Evolutionary conservation across 2,888 invertebrate genomes (phyloP).

Genomic region (Chironomus riparius): DNA sequence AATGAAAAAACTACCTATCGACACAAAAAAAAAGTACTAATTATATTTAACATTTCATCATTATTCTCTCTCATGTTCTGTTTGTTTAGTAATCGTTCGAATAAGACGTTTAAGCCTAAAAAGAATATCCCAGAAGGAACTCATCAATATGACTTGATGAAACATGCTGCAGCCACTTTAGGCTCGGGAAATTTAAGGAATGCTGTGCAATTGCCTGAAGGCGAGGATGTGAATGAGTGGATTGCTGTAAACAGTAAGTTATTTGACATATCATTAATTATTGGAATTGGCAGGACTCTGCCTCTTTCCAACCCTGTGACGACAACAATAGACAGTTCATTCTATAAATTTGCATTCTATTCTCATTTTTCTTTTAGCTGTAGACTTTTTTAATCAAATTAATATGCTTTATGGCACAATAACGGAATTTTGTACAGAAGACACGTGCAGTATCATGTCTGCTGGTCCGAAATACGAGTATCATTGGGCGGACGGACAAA

Average conservation of each 20-base stretch:
- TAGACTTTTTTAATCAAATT: conserved; percentile 99
- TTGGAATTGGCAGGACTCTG: background rate
- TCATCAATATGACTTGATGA: conserved; percentile 98
- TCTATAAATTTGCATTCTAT: conserved; percentile 22
- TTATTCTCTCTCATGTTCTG: background rate
- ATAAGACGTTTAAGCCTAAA: conserved; percentile 97
- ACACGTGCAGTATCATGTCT: conserved; percentile 96
- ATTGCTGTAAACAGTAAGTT: conserved; percentile 97
- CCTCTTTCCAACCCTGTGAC: background rate
- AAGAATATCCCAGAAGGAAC: conserved; percentile 98
- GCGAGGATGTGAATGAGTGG: conserved; percentile 99
- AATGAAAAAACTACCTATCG: too few species aligned
- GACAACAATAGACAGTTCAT: background rate
- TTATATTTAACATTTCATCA: too few species aligned
- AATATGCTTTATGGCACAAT: conserved; percentile 99
- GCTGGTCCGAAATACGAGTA: conserved; percentile 98
- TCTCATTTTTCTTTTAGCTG: conserved; percentile 59
- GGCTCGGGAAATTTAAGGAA: conserved; percentile 94
- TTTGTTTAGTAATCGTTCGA: conserved; percentile 66
- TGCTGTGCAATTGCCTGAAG: conserved; percentile 95
- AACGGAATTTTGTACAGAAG: conserved; percentile 98
- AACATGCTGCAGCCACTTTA: conserved; percentile 96
- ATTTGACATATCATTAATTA: background rate
- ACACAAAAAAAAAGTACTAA: too few species aligned
- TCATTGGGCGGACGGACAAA: conserved; percentile 98